phyloP scores from a whole-genome alignment of 1,140 invertebrate species.

The Drosophila biarmipes region DNA sequence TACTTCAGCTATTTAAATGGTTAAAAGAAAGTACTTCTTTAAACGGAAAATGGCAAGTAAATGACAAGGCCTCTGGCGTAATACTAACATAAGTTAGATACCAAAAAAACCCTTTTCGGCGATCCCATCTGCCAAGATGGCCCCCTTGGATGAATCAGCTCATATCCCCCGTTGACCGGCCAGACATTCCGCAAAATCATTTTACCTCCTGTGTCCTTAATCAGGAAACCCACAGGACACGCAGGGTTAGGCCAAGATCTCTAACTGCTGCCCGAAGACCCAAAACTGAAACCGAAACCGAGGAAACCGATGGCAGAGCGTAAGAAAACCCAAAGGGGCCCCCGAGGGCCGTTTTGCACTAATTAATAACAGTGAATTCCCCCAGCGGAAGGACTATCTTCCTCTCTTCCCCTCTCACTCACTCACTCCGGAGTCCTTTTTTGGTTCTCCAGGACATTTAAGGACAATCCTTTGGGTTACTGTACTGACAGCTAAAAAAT shows the following conservation, averaged over 20 bases:
- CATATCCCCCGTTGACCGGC: conserved; percentile 14
- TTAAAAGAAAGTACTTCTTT: not conserved
- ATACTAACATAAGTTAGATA: not conserved
- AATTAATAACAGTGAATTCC: conserved; percentile 81
- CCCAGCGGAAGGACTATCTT: conserved; percentile 18
- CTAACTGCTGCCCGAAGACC: not conserved
- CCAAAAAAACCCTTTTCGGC: not conserved
- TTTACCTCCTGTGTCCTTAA: conserved; percentile 49
- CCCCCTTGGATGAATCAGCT: conserved; percentile 22
- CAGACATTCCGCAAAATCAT: conserved; percentile 60
- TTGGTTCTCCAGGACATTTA: conserved; percentile 16
- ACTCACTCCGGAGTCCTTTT: not conserved
- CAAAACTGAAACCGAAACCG: conserved; percentile 16
- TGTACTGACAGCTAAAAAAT: conserved; percentile 75
- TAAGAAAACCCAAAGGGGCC: conserved; percentile 47
- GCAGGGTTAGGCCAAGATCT: conserved; percentile 14
- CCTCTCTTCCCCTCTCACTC: not conserved
- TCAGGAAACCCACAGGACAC: conserved; percentile 63
- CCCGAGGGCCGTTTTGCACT: conserved; percentile 80
- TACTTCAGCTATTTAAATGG: too few species aligned
- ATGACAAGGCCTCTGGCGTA: not conserved
- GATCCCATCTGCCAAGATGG: conserved; percentile 28
- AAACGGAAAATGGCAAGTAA: not conserved
- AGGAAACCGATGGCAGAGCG: conserved; percentile 11
- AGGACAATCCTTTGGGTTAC: conserved; percentile 30